Evolutionary conservation across 2,888 invertebrate genomes (phyloP).

Genomic region (Brachylomia viminalis): DNA sequence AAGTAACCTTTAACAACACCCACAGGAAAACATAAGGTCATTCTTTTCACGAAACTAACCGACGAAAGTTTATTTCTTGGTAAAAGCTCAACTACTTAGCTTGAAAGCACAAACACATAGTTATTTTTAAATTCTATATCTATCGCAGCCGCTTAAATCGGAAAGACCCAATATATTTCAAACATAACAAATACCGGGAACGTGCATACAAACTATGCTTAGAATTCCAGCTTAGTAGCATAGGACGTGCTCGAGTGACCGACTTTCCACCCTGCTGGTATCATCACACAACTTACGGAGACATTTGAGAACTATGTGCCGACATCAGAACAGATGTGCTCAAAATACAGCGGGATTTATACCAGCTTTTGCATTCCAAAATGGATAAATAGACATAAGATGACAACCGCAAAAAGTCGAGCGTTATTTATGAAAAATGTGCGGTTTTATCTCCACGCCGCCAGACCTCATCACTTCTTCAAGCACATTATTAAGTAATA

Average conservation of each 20-base stretch:
- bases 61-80: slow-evolving; percentile 24
- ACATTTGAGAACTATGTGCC: slow-evolving; percentile 75
- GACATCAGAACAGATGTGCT: slow-evolving; percentile 72
- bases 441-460: slow-evolving; percentile 35
- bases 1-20: slow-evolving; percentile 29
- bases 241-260: slow-evolving; percentile 75
- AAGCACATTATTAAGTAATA: slow-evolving; percentile 30
- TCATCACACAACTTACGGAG: slow-evolving; percentile 67
- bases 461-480: slow-evolving; percentile 33
- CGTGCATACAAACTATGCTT: slow-evolving; percentile 69
- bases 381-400: slow-evolving; percentile 35
- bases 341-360: slow-evolving; percentile 51
- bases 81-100: slow-evolving; percentile 16
- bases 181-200: slow-evolving; percentile 68
- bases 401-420: slow-evolving; percentile 24
- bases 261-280: slow-evolving; percentile 69
- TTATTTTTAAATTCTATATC: slow-evolving; percentile 59
- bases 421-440: slow-evolving; percentile 37
- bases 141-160: slow-evolving; percentile 49
- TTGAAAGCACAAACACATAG: slow-evolving; percentile 13
- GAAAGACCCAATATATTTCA: slow-evolving; percentile 60
- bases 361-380: slow-evolving; percentile 21
- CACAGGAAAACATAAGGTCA: slow-evolving; percentile 23
- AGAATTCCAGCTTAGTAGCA: slow-evolving; percentile 69
- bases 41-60: slow-evolving; percentile 22